Evolutionary conservation across 2,113 vertebrate species (phyloP), one percentile per base, ranked within the genome.

Genomic region (Cryptomyrus ogoouensis): DNA sequence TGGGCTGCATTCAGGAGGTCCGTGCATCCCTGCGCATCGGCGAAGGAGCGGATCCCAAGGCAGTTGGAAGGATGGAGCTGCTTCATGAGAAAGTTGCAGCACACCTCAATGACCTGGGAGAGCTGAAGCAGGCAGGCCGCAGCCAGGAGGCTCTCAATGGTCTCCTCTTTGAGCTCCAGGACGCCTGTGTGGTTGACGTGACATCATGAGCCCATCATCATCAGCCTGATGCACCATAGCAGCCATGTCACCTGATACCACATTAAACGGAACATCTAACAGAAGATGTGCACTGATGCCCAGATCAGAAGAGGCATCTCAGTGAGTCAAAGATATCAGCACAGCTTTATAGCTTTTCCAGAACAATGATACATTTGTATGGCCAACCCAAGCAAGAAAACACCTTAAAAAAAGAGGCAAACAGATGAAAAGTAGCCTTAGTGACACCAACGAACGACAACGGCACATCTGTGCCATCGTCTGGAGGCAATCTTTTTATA

Each of bases 1-100:
- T 99, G 98, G 27, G 98, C 98, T 94, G 98, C 97, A n/a, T 96
- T 98, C 49, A 98, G 95, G 87, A 99, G 96, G 91, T 99, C 97
- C 17, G 95, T 88, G 92, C 98, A 99, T 85, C 98, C 98, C 93
- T 99, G 98, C 74, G 98, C 97, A 0, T 99, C 98, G 84, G 97
- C 98, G 8, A 99, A 99, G 2, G 98, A 99, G 77, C 97, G 96
- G 89, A 99, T 99, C 10, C 98, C 98, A 93, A 99, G 95, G 93
- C 98, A 99, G 93, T 99, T 99, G 91, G 98, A 99, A 7, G 98
- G 98, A 91, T 99, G 98, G 3, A 99, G 97, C 91, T 99, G 98
- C 93, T 99, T 99, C 97, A 98, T 98, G 56, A 99, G 97, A 94
- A 98, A 99, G 94, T 95, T 98, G 93, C 97, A 98, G 96, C 98